A percentile compares a stretch with the other conserved stretches of the same genome.
Conservation (phyloP, 2,113 vertebrate genomes). For the Ginglymostoma cirratum region DNA sequence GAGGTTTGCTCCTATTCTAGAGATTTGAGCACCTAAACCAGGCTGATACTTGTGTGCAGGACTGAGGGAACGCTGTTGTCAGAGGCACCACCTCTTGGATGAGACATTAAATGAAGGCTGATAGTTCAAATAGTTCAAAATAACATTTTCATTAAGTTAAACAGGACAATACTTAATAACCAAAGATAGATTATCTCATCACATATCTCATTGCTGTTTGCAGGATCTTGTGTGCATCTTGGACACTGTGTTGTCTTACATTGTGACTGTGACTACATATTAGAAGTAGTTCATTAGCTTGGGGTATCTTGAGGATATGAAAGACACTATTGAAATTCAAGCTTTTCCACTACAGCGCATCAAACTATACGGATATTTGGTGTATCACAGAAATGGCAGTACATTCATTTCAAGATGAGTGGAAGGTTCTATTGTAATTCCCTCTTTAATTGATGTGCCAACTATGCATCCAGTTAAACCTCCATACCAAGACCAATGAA, state of each 20-base stretch:
- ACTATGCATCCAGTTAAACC: background rate
- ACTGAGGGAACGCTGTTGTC: background rate
- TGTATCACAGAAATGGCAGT: no score
- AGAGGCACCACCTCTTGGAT: background rate
- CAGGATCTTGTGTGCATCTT: background rate
- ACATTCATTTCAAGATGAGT: background rate
- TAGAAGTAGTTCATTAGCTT: background rate
- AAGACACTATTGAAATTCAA: background rate
- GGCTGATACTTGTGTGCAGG: background rate
- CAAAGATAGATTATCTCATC: background rate
- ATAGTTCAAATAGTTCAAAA: background rate
- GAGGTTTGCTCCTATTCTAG: background rate
- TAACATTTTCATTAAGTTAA: background rate
- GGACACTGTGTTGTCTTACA: background rate
- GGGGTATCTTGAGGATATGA: background rate
- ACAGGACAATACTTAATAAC: background rate
- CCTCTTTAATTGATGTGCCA: background rate
- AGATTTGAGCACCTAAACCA: background rate
- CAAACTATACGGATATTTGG: background rate
- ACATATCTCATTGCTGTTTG: background rate
- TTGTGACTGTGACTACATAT: no score
- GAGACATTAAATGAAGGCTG: background rate
- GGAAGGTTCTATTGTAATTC: background rate
- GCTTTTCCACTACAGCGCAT: background rate
- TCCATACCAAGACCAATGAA: background rate